Percentiles rank a stretch among this genome's conserved stretches.
Conservation (phyloP, 2,113 vertebrate species). For the Elaphurus davidianus region DNA sequence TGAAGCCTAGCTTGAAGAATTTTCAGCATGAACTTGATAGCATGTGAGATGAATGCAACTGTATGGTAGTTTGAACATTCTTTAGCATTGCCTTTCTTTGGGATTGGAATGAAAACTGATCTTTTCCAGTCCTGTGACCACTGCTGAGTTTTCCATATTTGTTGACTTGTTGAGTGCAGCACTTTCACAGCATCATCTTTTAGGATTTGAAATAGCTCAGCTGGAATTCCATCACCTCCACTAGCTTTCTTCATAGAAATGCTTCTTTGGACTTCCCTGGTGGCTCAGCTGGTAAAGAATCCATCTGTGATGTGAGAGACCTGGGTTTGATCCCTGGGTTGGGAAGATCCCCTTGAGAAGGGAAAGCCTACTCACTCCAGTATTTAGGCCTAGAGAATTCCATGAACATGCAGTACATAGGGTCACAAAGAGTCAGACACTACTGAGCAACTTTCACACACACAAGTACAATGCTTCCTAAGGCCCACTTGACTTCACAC, state of each 20-base stretch:
- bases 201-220: background rate
- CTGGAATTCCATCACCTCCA: background rate
- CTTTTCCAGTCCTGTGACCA: background rate
- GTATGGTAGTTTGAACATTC: background rate
- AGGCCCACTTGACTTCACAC: background rate
- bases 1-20: background rate
- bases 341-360: background rate
- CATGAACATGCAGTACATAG: background rate
- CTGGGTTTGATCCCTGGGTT: background rate
- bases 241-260: background rate
- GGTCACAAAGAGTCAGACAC: background rate
- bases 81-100: background rate
- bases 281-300: background rate
- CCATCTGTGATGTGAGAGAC: fast-evolving
- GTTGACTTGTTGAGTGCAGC: background rate
- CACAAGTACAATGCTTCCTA: background rate
- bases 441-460: background rate
- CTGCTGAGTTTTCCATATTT: background rate
- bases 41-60: background rate
- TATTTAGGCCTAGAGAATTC: background rate
- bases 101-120: background rate
- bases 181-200: background rate
- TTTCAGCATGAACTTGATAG: background rate
- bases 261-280: background rate
- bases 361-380: background rate